A percentile compares a stretch with the other conserved stretches of the same genome.
Conservation (phyloP, 2,113 vertebrate species). For the Misgurnus anguillicaudatus region DNA sequence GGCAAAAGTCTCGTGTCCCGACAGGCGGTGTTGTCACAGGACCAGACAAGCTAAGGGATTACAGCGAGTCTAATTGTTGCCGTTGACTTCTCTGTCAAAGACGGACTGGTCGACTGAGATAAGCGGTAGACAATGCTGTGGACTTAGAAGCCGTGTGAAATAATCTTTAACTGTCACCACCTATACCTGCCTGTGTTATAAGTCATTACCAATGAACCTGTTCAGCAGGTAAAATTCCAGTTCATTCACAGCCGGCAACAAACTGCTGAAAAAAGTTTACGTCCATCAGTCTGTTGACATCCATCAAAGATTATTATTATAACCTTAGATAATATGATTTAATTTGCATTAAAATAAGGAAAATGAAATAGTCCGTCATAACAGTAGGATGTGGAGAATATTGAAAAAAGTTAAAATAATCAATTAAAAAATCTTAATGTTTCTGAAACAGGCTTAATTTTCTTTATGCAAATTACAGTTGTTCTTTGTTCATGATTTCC, state of each 20-base stretch:
- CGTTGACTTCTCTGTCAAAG: conserved; percentile 29
- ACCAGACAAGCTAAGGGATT: conserved; percentile 28
- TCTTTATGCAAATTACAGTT: neutral
- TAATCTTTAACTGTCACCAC: conserved; percentile 37
- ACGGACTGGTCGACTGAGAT: conserved; percentile 30
- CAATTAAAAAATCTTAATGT: neutral
- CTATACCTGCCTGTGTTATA: conserved; percentile 28
- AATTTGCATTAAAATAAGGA: too few relatives aligned
- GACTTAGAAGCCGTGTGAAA: conserved; percentile 16
- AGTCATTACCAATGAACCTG: conserved; percentile 26
- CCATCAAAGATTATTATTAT: neutral
- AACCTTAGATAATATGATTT: too few relatives aligned
- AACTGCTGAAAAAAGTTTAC: neutral
- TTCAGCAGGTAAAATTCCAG: conserved; percentile 16
- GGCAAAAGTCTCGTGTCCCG: conserved; percentile 19
- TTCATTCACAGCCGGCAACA: neutral
- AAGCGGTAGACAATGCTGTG: conserved; percentile 33
- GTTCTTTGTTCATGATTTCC: too few relatives aligned
- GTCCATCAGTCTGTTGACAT: neutral
- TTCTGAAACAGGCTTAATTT: neutral
- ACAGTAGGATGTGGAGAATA: neutral
- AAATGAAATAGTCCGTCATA: neutral
- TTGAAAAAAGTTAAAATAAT: neutral
- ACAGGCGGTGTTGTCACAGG: conserved; percentile 29
- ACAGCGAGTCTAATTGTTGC: conserved; percentile 40